phyloP scores from a whole-genome alignment of 2,113 vertebrate genomes.

The Ptilorrhoa leucosticta region DNA sequence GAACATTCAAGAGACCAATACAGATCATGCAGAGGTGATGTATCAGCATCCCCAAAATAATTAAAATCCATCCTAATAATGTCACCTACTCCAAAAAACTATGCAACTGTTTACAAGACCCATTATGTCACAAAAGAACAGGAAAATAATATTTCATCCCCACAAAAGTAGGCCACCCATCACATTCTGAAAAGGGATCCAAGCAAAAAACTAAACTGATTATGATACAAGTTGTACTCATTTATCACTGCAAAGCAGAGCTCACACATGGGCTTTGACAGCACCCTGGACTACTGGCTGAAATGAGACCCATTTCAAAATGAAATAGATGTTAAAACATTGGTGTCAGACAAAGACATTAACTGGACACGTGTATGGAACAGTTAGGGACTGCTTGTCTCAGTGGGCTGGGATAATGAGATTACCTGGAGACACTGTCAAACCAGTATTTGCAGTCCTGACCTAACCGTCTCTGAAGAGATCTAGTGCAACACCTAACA shows the following conservation, averaged over 20 bases:
- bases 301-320: background rate
- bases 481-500: background rate
- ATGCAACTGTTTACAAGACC: slow-evolving; percentile 48
- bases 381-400: background rate
- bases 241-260: slow-evolving; percentile 33
- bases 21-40: slow-evolving; percentile 35
- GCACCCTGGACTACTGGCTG: background rate
- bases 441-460: background rate
- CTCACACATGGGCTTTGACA: background rate
- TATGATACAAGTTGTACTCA: slow-evolving; percentile 49
- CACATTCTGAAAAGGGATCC: slow-evolving; percentile 26
- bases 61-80: slow-evolving; percentile 65
- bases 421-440: background rate
- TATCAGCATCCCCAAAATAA: slow-evolving; percentile 67
- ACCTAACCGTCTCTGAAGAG: background rate
- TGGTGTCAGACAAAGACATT: background rate
- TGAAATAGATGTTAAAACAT: background rate
- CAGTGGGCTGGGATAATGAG: background rate
- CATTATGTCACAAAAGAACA: slow-evolving; percentile 52
- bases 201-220: slow-evolving; percentile 23
- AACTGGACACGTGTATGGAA: background rate
- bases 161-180: slow-evolving; percentile 67
- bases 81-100: slow-evolving; percentile 50
- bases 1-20: slow-evolving; percentile 63
- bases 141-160: slow-evolving; percentile 70